phyloP scores from a whole-genome alignment of 2,797 vertebrate genomes.

The Neoniphon sammara region DNA sequence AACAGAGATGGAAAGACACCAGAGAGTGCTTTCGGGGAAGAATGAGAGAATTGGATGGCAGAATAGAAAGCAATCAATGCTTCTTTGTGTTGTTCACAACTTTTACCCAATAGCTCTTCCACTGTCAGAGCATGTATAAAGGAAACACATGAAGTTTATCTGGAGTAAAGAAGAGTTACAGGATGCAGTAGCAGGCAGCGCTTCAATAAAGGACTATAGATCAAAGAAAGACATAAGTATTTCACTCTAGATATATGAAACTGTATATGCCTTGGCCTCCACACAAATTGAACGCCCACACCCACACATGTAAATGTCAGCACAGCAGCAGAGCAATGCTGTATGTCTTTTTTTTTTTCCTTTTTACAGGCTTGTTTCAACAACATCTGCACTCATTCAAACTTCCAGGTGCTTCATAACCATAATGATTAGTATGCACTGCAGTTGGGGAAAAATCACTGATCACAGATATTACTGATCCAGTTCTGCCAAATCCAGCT shows the following conservation, averaged over 20 bases:
- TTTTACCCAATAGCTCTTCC: slow-evolving; percentile 68
- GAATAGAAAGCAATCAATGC: slow-evolving; percentile 75
- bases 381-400: slow-evolving; percentile 62
- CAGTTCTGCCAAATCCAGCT: slow-evolving; percentile 8
- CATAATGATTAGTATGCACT: slow-evolving; percentile 42
- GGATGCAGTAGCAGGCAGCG: slow-evolving; percentile 48
- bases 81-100: slow-evolving; percentile 68
- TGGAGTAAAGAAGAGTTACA: slow-evolving; percentile 51
- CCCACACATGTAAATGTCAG: slow-evolving; percentile 47
- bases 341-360: slow-evolving; percentile 34
- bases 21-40: slow-evolving; percentile 65
- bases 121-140: slow-evolving; percentile 55
- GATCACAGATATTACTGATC: slow-evolving; percentile 33
- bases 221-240: slow-evolving; percentile 51
- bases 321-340: slow-evolving; percentile 10
- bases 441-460: slow-evolving; percentile 48
- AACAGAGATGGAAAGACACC: slow-evolving; percentile 69
- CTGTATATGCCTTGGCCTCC: slow-evolving; percentile 37
- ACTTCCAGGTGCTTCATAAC: slow-evolving; percentile 61
- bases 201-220: slow-evolving; percentile 53
- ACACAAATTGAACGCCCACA: slow-evolving; percentile 53
- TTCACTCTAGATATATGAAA: slow-evolving; percentile 65
- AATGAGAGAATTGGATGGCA: slow-evolving; percentile 63
- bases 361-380: slow-evolving; percentile 26
- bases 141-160: slow-evolving; percentile 68